Evolutionary conservation across 2,113 vertebrate species (phyloP), one percentile per base, ranked within the genome.

Genomic region (Pachycephala philippinensis): DNA sequence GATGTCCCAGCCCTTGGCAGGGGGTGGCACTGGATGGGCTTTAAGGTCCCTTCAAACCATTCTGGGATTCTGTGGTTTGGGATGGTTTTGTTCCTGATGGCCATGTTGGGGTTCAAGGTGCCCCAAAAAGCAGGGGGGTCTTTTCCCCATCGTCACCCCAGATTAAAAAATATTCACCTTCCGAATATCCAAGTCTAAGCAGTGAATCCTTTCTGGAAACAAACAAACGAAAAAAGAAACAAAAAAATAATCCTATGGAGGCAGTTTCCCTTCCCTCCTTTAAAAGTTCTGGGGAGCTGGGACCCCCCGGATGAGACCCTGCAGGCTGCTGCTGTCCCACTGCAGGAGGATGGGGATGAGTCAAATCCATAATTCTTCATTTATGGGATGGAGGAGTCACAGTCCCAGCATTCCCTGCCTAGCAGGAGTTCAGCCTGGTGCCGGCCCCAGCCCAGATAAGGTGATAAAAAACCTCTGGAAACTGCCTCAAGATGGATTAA

Each of bases 11-110:
- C 28, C n/a, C 33, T 7, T 26, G 30, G 60, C 39, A 53, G 4
- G 9, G 9, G 16, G 2, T 8, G 39, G 24, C 0, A 45, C 1
- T 2, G 20, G n/a, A 8, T 31, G 31, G 1, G 8, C 4, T 35
- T 35, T 15, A 11, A 35, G 14, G 26, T 42, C 40, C 24, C 6
- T 61, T 18, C 21, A 56, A 63, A 19, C 17, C 49, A 9, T 44
- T 18, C 39, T 18, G 10, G 10, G 39, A 45, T 60, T 53, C 39
- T 40, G 30, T 37, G 47, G 47, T 54, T 70, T 50, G 57, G 65
- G 28, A 64, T 8, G 24, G 19, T 33, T 91, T 87, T 70, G 21
- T 13, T 79, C 39, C 33, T 4, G 6, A 50, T 5, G 24, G 39
- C 53, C 53, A 76, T 0, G 0, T 39, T 31, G 33, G n/a, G 31